Evolutionary conservation across 2,888 invertebrate genomes (phyloP), one percentile per base, ranked within the genome.

Genomic region (Zygothrica quintamaculata): DNA sequence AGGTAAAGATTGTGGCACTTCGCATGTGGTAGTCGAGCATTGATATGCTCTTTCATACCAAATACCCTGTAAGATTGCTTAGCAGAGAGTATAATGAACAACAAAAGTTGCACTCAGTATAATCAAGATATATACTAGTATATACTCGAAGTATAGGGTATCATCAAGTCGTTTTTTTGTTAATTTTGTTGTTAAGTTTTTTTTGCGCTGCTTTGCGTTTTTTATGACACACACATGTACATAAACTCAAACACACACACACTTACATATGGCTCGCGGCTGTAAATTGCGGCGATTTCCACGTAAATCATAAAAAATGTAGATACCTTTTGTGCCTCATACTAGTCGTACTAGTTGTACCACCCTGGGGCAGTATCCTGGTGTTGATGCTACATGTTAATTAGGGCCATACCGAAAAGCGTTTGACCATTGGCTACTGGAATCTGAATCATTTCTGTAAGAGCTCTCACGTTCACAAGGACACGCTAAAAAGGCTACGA

Each of bases 381-480:
- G 6, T 16, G 46, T 31, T 39, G 50, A 47, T 42, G 4, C 55
- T 73, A 88, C 84, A 85, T 85, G 84, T 88, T 85, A 85, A 85
- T 88, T 85, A 86, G 87, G 43, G 18, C 6, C n/a, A 53, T 29
- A 46, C 47, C 62, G 33, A 58, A 55, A 12, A 59, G 44, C 25
- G 42, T 18, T 53, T 60, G 34, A 50, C 62, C 50, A 15, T 68
- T 40, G 73, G 85, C 84, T 84, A 86, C 88, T 84, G 88, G 87
- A n/a, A 86, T 80, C 71, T 84, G 62, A 47, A 29, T 11, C 18
- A 42, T 43, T 42, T 34, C 46, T 2, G 4, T 3, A 16, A 7
- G 16, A n/a, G 11, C 66, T 77, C 88, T 85, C 88, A 88, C 88
- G 88, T 89, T 89, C 88, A 70, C 88, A 82, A 66, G 68, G 74